Conservation (phyloP, 2,888 invertebrate species). For the Autographa gamma region DNA sequence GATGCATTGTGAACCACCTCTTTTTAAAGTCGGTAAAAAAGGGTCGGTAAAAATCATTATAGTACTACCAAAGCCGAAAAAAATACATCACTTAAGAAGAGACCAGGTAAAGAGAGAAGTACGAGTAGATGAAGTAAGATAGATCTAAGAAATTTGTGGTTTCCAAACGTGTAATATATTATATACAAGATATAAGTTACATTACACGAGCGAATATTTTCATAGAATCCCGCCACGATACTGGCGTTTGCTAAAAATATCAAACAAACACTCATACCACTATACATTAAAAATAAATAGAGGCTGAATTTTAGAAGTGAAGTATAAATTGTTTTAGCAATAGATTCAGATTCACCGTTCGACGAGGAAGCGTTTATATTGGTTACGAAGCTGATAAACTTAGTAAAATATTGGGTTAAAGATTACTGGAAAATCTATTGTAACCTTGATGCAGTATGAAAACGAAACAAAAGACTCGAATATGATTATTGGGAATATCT, state of each 20-base stretch:
- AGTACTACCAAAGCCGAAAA: too few relatives aligned
- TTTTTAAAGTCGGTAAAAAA: too few relatives aligned
- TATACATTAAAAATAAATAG: constrained; percentile 61
- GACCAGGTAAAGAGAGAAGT: too few relatives aligned
- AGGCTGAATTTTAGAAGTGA: constrained; percentile 41
- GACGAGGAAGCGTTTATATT: constrained; percentile 13
- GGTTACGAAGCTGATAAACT: not conserved
- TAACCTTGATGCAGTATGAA: not conserved
- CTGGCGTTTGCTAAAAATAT: constrained; percentile 58
- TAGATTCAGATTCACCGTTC: constrained; percentile 21
- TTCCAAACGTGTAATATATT: not conserved
- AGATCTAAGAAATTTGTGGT: not conserved
- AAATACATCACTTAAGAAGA: too few relatives aligned
- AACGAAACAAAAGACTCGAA: too few relatives aligned
- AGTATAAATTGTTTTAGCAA: constrained; percentile 40
- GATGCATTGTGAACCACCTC: too few relatives aligned
- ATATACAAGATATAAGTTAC: not conserved
- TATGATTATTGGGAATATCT: too few relatives aligned
- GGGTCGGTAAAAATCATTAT: too few relatives aligned
- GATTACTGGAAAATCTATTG: not conserved
- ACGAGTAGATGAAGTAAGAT: not conserved
- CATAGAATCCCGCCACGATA: constrained; percentile 46
- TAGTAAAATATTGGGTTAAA: constrained; percentile 14
- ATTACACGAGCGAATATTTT: constrained; percentile 45
- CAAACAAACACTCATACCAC: constrained; percentile 57